Base-by-base conservation (phyloP, 1,140 invertebrate species). In the Meteorus sp. region DNA sequence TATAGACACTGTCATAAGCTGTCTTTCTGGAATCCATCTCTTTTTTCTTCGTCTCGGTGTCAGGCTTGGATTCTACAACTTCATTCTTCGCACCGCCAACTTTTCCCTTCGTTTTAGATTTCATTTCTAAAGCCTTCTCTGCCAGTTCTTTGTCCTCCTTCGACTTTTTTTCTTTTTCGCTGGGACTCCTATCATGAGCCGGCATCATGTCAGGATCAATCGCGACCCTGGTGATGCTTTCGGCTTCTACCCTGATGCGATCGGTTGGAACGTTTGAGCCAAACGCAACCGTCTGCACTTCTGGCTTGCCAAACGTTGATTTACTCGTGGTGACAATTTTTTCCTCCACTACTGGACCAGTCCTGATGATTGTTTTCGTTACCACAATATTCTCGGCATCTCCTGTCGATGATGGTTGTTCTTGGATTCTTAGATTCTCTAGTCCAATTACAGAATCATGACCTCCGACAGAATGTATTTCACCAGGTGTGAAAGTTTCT, bases 111-210 rank as follows among this genome's bases (percentile, higher is more conserved):
- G 44, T 25, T 45, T 62, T 52, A 1, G 22, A 13, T 59, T 61
- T 61, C 35, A 54, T 22, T 43, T 35, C 17, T 43, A 23, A 6
- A 7, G 45, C 58, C 19, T 65, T 71, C 17, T 77, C 71, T n/a
- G 76, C 70, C 6, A 71, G 19, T 51, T 77, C 71, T 55, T 77
- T 77, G 23, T 69, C 67, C 29, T 77, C 73, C 3, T 63, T 72
- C 0, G 66, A 73, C 22, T 61, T 20, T 59, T 69, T 69, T 23
- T 76, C 70, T 9, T 74, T 79, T 29, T 68, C 62, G 19, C 66
- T 71, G 2, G 48, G 60, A 9, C 48, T 13, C 2, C 51, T 58
- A 13, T 63, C 52, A 17, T 66, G 64, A 11, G 64, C 50, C 2
- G 61, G 45, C 53, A 67, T 61, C 6, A 58, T 54, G 22, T 11